These are phyloP conservation scores for Erpobdella octoculata DNA, from an alignment of 2,888 invertebrate species.

Conservation along the genomic window DNA sequence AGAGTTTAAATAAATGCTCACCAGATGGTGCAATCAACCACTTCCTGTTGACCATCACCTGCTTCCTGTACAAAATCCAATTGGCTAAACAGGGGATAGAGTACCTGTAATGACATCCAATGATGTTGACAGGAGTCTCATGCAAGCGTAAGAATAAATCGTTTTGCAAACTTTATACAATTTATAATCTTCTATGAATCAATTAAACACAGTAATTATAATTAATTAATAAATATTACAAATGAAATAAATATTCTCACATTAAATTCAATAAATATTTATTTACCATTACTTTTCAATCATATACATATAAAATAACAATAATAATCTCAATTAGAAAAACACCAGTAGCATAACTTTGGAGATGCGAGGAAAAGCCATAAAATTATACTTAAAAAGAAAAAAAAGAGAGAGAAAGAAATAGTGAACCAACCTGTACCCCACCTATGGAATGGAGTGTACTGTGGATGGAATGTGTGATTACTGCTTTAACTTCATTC, in stretches of 20 bases:
- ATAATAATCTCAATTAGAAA: not conserved
- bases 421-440: constrained; percentile 59
- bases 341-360: not conserved
- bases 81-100: constrained; percentile 94
- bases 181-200: no score
- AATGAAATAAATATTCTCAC: not conserved
- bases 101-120: no score
- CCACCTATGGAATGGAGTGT: constrained; percentile 97
- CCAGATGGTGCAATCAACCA: constrained; percentile 53
- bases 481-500: constrained; percentile 86
- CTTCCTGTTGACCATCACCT: constrained; percentile 42
- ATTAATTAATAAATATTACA: not conserved
- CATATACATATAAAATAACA: not conserved
- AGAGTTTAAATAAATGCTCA: constrained; percentile 34
- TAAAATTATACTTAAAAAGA: no score
- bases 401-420: not conserved
- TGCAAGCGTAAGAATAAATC: no score
- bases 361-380: no score
- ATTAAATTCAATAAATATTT: not conserved
- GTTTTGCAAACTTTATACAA: no score
- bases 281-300: not conserved
- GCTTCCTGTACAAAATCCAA: constrained; percentile 69
- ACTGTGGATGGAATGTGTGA: constrained; percentile 97
- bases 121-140: constrained; percentile 26
- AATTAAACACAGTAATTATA: no score